Evolutionary conservation across 2,888 invertebrate genomes (phyloP), one percentile per base, ranked within the genome.

Genomic region (Melieria crassipennis): DNA sequence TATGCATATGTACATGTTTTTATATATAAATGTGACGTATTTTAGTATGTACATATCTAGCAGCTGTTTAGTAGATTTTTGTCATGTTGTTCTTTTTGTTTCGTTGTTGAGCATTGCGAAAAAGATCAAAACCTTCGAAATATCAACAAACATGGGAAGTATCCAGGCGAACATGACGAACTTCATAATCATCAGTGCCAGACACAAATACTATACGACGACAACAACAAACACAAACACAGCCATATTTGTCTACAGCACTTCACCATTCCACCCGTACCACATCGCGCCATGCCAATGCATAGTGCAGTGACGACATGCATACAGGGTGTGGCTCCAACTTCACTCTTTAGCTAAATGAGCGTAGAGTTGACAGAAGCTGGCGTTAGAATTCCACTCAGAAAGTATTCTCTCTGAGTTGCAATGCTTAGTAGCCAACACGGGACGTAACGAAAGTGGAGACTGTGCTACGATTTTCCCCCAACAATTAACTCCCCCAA

Each of bases 111-210:
- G 16, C 11, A 13, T 55, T 55, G 13, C 16, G n/a, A 55, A 30
- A 30, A 30, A 30, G 30, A 30, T 30, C 30, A 30, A 30, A 30
- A 30, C 30, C 56, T 47, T 47, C 46, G 48, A 66, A 48, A 57
- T 58, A 7, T 66, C 65, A 66, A 66, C 58, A 57, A 16, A 11
- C 55, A 57, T 48, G n/a, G 30, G 6, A 45, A 65, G 55, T 13
- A 65, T 16, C 9, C 42, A 13, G 45, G 30, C 42, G 7, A 68
- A 68, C 4, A 45, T 16, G 13, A 55, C 45, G 52, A 61, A 61
- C 61, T 68, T 52, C 60, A 68, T 68, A 30, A 30, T 30, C 61
- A 68, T 68, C 68, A 68, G 46, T 52, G 67, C 67, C 67, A 67
- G 67, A 67, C 67, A 43, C 67, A 67, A 67, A 67, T 43, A 67